A percentile compares a stretch with the other conserved stretches of the same genome.
phyloP scores from a whole-genome alignment of 2,113 vertebrate species.

The Jacana jacana region DNA sequence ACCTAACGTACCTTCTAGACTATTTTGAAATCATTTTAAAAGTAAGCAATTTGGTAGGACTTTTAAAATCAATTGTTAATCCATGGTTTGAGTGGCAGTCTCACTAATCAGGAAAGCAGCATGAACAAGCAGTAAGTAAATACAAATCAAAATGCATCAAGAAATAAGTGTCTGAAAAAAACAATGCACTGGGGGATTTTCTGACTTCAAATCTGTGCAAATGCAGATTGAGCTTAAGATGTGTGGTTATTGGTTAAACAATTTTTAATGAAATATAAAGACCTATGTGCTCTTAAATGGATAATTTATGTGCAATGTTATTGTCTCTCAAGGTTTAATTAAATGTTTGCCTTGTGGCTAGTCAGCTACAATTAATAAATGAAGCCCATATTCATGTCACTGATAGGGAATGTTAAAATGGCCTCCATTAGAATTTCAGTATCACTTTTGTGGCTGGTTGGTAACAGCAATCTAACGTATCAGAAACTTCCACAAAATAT shows the following conservation, averaged over 20 bases:
- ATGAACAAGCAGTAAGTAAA: conserved; percentile 50
- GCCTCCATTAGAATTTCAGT: conserved; percentile 24
- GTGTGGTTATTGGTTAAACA: conserved; percentile 67
- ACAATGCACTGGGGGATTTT: conserved; percentile 26
- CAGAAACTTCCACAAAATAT: background rate
- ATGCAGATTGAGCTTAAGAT: conserved; percentile 61
- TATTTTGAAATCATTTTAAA: background rate
- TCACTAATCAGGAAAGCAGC: conserved; percentile 44
- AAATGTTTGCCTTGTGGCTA: conserved; percentile 82
- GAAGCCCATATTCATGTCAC: conserved; percentile 54
- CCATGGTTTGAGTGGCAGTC: conserved; percentile 31
- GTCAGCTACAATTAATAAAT: conserved; percentile 78
- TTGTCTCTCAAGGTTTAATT: conserved; percentile 81
- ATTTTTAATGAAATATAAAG: conserved; percentile 77
- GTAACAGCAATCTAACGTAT: background rate
- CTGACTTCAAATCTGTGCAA: conserved; percentile 49
- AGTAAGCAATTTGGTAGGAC: background rate
- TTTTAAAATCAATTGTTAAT: conserved; percentile 25
- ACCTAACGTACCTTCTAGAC: background rate
- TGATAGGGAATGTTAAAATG: conserved; percentile 52
- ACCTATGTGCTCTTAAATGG: conserved; percentile 76
- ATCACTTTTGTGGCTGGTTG: background rate
- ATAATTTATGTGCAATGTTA: conserved; percentile 79
- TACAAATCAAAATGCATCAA: conserved; percentile 66
- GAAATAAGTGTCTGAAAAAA: conserved; percentile 41